phyloP scores from a whole-genome alignment of 2,888 invertebrate species.

The Agrotis puta region DNA sequence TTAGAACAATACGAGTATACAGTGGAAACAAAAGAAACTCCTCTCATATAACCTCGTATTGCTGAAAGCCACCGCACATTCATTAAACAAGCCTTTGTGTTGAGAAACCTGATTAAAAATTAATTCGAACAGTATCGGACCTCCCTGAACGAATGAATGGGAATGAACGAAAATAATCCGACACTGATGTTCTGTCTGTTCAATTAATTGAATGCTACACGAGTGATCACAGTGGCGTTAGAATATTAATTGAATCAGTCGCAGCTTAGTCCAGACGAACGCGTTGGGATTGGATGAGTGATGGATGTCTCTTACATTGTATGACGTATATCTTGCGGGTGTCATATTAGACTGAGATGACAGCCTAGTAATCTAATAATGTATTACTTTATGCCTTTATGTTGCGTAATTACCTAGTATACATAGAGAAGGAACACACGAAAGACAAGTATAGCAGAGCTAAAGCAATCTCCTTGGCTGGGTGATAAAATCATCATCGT shows the following conservation, averaged over 20 bases:
- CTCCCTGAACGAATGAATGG: constrained; percentile 54
- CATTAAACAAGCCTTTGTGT: constrained; percentile 52
- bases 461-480: too few species aligned
- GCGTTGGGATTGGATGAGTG: constrained; percentile 32
- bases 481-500: too few species aligned
- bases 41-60: constrained; percentile 11
- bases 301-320: constrained; percentile 22
- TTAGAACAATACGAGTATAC: constrained; percentile 8
- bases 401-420: too few species aligned
- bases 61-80: constrained; percentile 22
- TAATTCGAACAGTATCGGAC: constrained; percentile 58
- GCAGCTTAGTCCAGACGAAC: constrained; percentile 43
- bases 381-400: too few species aligned
- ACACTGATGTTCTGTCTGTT: constrained; percentile 64
- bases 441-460: too few species aligned
- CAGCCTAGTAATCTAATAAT: too few species aligned
- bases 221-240: constrained; percentile 64
- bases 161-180: constrained; percentile 62
- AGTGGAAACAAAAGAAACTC: constrained; percentile 26
- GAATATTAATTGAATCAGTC: constrained; percentile 71
- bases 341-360: neutral
- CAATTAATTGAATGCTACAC: constrained; percentile 69
- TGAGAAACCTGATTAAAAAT: constrained; percentile 58
- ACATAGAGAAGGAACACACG: too few species aligned
- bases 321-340: neutral